Evolutionary conservation across 2,797 vertebrate species (phyloP).

Genomic region (Loriculus beryllinus): DNA sequence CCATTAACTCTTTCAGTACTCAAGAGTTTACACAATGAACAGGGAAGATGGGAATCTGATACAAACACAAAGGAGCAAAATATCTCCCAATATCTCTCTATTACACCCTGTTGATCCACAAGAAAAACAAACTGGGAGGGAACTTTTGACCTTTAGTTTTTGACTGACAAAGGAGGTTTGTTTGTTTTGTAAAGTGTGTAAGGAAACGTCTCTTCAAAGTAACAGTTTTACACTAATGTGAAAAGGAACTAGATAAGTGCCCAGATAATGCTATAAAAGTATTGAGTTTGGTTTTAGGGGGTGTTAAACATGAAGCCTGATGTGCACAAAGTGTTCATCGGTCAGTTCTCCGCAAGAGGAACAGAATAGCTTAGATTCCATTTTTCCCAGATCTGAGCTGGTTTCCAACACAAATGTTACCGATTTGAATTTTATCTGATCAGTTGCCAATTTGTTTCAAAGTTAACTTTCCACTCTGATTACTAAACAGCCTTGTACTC

Average conservation of each 20-base stretch:
- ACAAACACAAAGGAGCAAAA: not conserved
- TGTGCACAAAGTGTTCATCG: not conserved
- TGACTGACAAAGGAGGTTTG: not conserved
- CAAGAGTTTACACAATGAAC: not conserved
- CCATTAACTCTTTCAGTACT: conserved; percentile 73
- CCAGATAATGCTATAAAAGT: conserved; percentile 7
- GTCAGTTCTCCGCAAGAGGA: conserved; percentile 45
- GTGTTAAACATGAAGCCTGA: not conserved
- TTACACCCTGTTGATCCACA: not conserved
- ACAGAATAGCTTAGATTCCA: conserved; percentile 63
- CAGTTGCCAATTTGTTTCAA: conserved; percentile 70
- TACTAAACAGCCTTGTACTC: conserved; percentile 67
- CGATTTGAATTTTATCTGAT: conserved; percentile 71
- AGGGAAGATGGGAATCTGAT: not conserved
- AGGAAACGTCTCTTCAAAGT: conserved; percentile 49
- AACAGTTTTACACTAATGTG: conserved; percentile 19
- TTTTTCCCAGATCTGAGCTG: conserved; percentile 62
- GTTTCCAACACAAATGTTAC: conserved; percentile 72
- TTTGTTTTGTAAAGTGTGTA: conserved; percentile 34
- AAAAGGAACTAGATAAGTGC: conserved; percentile 25
- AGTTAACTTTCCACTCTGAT: conserved; percentile 70
- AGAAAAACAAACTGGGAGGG: not conserved
- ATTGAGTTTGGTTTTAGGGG: conserved; percentile 29
- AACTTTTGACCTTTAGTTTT: conserved; percentile 49
- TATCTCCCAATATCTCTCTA: not conserved